Evolutionary conservation across 2,888 invertebrate genomes (phyloP).

Genomic region (Aromia moschata): DNA sequence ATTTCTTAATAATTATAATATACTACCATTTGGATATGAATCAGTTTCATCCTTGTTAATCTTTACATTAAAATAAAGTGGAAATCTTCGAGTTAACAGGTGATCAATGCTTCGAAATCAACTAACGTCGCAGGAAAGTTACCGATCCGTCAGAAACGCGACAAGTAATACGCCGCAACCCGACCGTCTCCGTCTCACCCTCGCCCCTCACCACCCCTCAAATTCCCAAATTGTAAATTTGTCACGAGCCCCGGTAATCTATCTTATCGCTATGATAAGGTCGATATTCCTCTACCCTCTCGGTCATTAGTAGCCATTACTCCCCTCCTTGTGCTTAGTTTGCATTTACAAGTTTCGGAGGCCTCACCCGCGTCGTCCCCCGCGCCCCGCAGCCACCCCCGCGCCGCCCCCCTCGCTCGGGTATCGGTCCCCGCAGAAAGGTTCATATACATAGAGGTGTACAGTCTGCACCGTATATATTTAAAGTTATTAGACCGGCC

Average conservation of each 20-base stretch:
- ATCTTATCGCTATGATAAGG: conserved; percentile 62
- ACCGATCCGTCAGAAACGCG: neutral
- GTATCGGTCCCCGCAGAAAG: conserved; percentile 57
- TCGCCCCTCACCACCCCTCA: conserved; percentile 30
- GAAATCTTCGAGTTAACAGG: no score
- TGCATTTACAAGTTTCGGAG: conserved; percentile 63
- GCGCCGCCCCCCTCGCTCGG: conserved; percentile 45
- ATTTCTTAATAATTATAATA: no score
- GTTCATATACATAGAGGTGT: conserved; percentile 65
- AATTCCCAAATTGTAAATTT: conserved; percentile 61
- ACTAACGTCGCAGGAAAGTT: neutral
- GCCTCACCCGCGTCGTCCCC: conserved; percentile 43
- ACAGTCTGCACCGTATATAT: conserved; percentile 56
- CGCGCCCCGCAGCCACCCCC: conserved; percentile 30
- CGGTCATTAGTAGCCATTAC: conserved; percentile 62
- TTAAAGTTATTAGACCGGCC: conserved; percentile 42
- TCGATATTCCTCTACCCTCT: conserved; percentile 59
- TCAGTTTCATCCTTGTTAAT: no score
- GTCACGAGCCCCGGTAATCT: conserved; percentile 59
- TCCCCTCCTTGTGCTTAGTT: conserved; percentile 63
- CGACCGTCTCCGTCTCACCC: no score
- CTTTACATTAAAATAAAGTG: no score
- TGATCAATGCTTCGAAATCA: neutral
- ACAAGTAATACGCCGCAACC: conserved; percentile 1
- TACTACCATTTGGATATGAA: no score